Evolutionary conservation across 2,888 invertebrate genomes (phyloP), one percentile per base, ranked within the genome.

Genomic region (Electrophaes corylata): DNA sequence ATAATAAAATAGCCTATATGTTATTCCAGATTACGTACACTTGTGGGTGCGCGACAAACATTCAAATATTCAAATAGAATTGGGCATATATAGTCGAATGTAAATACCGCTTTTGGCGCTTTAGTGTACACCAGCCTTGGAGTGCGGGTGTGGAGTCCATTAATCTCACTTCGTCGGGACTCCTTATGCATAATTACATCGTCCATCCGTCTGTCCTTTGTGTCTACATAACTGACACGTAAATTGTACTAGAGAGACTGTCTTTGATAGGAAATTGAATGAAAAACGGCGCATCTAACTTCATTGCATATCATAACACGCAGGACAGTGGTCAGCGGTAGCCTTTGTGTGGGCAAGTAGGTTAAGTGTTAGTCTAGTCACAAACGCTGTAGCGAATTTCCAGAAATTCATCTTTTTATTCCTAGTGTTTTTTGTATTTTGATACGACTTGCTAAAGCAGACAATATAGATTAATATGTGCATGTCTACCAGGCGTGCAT

Each of bases 161-260:
- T 76, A 73, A 75, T 73, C 70, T 67, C 64, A 59, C 66, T 64
- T 65, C 64, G 70, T 57, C 62, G 66, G 52, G 52, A 16, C 58
- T 73, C 69, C 72, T 76, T 71, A 68, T 75, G 75, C 73, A 75
- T 78, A 76, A 77, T 76, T 76, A 77, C 71, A 70, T 70, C 63
- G 71, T 64, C 63, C 65, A 66, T 67, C 66, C 65, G 68, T 67
- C 71, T 67, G 58, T 55, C 65, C 64, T 60, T 67, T 51, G 56
- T 70, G 59, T 66, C 37, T 52, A 55, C 43, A 47, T 43, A 49
- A 44, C 47, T 57, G 6, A 45, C 16, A 52, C 26, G 48, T 43
- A 47, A 49, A 53, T 45, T 54, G 53, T 44, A 37, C 48, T n/a
- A 26, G 20, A 37, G 10, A 37, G 23, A 8, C 35, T 23, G 41